Percentiles rank a stretch among this genome's conserved stretches.
phyloP scores from a whole-genome alignment of 2,888 invertebrate genomes.

The Hyppa rectilinea region DNA sequence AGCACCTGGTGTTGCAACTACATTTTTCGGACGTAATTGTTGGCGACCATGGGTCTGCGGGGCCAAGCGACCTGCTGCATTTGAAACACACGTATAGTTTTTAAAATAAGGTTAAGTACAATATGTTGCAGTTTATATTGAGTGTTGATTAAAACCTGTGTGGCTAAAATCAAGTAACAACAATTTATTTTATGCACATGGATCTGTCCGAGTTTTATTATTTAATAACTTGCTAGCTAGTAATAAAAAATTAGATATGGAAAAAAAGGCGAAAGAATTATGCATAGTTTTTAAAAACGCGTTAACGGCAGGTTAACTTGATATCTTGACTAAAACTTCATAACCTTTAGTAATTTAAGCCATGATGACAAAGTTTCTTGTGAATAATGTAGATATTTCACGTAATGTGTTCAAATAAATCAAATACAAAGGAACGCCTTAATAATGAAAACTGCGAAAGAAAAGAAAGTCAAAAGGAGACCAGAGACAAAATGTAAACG shows the following conservation, averaged over 20 bases:
- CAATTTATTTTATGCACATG: neutral
- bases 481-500: conserved; percentile 6
- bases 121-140: neutral
- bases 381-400: conserved; percentile 4
- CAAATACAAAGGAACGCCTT: neutral
- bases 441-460: neutral
- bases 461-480: neutral
- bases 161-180: neutral
- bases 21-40: conserved; percentile 63
- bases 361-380: neutral
- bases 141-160: neutral
- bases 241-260: neutral
- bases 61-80: conserved; percentile 18
- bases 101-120: neutral
- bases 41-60: conserved; percentile 39
- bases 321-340: neutral
- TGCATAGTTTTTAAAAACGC: neutral
- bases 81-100: conserved; percentile 31
- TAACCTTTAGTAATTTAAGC: neutral
- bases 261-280: neutral
- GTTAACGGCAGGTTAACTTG: neutral
- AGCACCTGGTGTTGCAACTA: conserved; percentile 62
- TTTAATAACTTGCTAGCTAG: neutral
- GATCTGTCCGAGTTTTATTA: neutral
- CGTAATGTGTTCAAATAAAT: conserved; percentile 20